Base-by-base conservation (phyloP, 2,888 invertebrate genomes). In the Punctoribates punctum region DNA sequence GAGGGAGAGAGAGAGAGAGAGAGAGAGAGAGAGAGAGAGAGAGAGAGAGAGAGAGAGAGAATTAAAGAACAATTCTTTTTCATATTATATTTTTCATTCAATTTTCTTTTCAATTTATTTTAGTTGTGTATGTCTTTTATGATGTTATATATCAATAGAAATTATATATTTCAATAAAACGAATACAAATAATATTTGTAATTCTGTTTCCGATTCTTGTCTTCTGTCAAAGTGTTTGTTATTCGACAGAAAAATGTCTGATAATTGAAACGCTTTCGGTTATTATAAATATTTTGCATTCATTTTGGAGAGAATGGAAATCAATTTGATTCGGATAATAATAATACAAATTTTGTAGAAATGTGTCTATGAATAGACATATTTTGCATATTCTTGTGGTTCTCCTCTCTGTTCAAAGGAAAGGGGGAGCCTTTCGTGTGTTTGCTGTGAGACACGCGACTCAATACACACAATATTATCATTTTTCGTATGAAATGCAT, bases 91-190 rank as follows among this genome's bases (percentile, higher is more conserved):
- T 62, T 25, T 62, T 62, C 29, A 62, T 62, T 62, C 27, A 62
- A 62, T 62, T 62, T 62, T 62, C 9, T 62, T 62, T 62, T 62
- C 27, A 62, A 62, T 62, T 62, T 62, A 62, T 62, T 62, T 62
- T 27, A 20, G 25, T 20, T 23, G 42, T 42, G 42, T 42, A 42
- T 42, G 34, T 34, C 34, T 34, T 42, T 27, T 62, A 62, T 23
- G 25, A 15, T 25, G 29, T 20, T 51, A 20, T 51, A 51, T 51
- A 51, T 51, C 20, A 2, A 20, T 20, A 51, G 1, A 51, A 51
- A n/a, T 5, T 51, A 13, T 51, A 51, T n/a, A 51, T 20, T n/a
- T 51, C n/a, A 51, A 11, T 51, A 51, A 51, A n/a, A 51, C 51
- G 8, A 62, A 62, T 62, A 62, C 25, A 8, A 29, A 2, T 62